Evolutionary conservation across 2,888 invertebrate species (phyloP).

Genomic region (Polydrusus cervinus): DNA sequence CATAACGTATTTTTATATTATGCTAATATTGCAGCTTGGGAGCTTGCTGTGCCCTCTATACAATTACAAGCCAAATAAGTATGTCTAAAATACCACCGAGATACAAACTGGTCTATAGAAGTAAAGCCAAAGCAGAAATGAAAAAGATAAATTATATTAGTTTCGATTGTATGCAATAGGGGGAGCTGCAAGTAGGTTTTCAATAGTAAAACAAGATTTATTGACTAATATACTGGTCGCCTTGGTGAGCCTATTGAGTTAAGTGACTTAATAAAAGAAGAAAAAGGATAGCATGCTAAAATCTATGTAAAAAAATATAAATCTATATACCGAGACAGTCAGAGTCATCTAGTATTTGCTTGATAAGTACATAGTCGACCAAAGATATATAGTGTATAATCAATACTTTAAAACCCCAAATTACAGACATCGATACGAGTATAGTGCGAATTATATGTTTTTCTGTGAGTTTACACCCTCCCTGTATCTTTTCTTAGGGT

Average conservation of each 20-base stretch:
- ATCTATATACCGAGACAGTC: background rate
- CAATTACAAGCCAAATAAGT: no score
- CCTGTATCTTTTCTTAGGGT: background rate
- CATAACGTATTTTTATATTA: no score
- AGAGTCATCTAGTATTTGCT: background rate
- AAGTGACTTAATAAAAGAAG: no score
- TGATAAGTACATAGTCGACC: background rate
- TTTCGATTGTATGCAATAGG: background rate
- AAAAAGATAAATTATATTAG: background rate
- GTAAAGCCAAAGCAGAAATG: background rate
- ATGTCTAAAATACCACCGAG: background rate
- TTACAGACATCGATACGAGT: background rate
- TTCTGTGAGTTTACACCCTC: constrained; percentile 11
- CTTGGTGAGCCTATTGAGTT: no score
- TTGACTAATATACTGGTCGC: no score
- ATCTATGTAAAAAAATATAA: no score
- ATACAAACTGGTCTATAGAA: background rate
- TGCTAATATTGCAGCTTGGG: no score
- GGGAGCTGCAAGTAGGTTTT: background rate
- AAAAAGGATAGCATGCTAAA: no score
- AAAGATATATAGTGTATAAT: background rate
- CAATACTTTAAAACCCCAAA: background rate
- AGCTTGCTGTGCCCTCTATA: no score
- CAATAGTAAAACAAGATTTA: background rate
- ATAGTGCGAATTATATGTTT: background rate